These are phyloP conservation scores for Stictocephala bisonia DNA, from an alignment of 2,888 invertebrate genomes.

Conservation along the genomic window DNA sequence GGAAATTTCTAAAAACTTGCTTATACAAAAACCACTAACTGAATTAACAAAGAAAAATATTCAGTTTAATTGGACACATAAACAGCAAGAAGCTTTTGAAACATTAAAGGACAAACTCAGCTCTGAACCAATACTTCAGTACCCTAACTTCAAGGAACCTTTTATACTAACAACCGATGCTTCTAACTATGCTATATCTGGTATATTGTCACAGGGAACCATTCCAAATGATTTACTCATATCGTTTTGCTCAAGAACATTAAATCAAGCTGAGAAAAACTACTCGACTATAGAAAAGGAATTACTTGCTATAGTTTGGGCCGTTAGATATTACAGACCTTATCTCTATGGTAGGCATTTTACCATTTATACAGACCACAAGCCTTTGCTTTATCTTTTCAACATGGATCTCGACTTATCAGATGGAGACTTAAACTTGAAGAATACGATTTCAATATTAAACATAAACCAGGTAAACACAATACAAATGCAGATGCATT, in stretches of 20 bases:
- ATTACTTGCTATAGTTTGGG: conserved; percentile 15
- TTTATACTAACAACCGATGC: no score
- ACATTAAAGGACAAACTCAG: background rate
- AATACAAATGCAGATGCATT: no score
- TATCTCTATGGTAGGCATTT: conserved; percentile 7
- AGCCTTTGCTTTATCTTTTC: background rate
- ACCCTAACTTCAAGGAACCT: background rate
- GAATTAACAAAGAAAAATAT: background rate
- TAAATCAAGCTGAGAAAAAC: background rate
- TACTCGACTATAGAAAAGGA: no score
- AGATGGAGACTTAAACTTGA: background rate
- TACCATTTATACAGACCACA: no score
- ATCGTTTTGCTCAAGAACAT: background rate
- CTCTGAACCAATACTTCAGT: no score
- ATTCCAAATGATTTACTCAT: background rate
- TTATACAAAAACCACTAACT: background rate
- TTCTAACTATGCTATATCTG: conserved; percentile 2
- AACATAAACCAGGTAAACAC: no score
- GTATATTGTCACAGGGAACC: background rate
- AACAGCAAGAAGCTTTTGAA: no score
- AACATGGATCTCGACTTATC: background rate
- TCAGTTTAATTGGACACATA: background rate
- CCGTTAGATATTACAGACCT: background rate
- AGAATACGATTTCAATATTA: no score
- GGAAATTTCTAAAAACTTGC: no score